phyloP scores from a whole-genome alignment of 2,113 vertebrate genomes.

The Phalacrocorax pelagicus region DNA sequence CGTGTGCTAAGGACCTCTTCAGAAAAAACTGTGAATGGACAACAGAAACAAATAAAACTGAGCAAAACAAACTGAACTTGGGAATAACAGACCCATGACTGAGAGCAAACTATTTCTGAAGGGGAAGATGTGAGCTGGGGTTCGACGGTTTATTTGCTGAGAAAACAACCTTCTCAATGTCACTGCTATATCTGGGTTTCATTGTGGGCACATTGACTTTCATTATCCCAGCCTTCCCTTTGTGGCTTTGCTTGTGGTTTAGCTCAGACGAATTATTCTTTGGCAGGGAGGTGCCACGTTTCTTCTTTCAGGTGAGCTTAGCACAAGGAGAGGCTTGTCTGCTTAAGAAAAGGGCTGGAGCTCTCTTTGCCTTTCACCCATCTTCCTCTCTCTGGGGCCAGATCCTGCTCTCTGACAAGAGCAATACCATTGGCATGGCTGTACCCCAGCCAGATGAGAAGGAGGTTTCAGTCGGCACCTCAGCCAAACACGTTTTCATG shows the following conservation, averaged over 20 bases:
- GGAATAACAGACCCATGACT: background rate
- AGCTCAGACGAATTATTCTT: background rate
- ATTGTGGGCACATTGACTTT: background rate
- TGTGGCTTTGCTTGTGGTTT: background rate
- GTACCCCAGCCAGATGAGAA: background rate
- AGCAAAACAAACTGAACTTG: conserved; percentile 23
- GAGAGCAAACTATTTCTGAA: background rate
- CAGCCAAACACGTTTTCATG: rapidly evolving
- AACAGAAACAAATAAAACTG: conserved; percentile 1
- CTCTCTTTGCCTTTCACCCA: background rate
- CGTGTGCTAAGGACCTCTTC: background rate
- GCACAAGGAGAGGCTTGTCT: background rate
- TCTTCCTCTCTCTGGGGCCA: background rate
- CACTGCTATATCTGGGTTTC: background rate
- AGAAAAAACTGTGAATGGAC: background rate
- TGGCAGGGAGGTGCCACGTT: rapidly evolving
- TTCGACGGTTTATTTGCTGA: background rate
- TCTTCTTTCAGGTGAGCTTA: background rate
- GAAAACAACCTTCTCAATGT: background rate
- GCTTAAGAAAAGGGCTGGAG: background rate
- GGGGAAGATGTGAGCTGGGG: background rate
- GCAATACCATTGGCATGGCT: background rate
- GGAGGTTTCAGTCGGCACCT: background rate
- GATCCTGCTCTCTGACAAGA: background rate
- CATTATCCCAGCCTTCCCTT: background rate